These are phyloP conservation scores for Equus przewalskii DNA, from an alignment of 2,113 vertebrate species.

Conservation along the genomic window DNA sequence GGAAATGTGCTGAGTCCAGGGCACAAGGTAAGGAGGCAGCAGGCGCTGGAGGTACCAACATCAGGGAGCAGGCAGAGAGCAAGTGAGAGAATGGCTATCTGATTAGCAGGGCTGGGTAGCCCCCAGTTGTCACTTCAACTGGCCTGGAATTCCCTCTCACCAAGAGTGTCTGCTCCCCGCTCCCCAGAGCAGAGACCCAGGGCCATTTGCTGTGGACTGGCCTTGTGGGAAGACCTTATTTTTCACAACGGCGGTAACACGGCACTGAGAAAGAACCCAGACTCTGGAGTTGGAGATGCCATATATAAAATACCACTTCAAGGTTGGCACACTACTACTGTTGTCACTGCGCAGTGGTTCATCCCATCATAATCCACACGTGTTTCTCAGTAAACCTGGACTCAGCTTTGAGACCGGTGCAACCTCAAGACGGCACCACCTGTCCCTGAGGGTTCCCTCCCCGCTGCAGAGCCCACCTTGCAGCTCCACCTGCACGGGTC, in stretches of 20 bases:
- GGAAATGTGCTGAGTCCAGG: background rate
- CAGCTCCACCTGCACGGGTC: background rate
- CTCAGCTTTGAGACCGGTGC: slow-evolving; percentile 52
- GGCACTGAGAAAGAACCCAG: background rate
- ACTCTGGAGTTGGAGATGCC: slow-evolving; percentile 19
- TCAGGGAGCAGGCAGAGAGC: background rate
- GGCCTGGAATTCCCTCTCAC: background rate
- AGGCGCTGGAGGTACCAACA: no score
- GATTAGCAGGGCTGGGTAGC: background rate
- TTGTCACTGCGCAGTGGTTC: background rate
- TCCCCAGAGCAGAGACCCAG: background rate
- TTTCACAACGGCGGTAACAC: background rate
- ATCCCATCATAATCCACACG: background rate
- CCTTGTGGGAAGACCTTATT: background rate
- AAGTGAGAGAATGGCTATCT: background rate
- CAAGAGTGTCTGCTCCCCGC: background rate
- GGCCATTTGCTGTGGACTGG: background rate
- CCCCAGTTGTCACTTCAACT: background rate
- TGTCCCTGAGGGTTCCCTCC: background rate
- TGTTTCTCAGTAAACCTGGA: background rate
- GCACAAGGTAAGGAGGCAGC: background rate
- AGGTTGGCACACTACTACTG: background rate
- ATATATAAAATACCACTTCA: background rate
- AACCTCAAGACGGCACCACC: background rate
- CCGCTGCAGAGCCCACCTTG: background rate